Evolutionary conservation across 2,888 invertebrate genomes (phyloP).

Genomic region (Urechis unicinctus): DNA sequence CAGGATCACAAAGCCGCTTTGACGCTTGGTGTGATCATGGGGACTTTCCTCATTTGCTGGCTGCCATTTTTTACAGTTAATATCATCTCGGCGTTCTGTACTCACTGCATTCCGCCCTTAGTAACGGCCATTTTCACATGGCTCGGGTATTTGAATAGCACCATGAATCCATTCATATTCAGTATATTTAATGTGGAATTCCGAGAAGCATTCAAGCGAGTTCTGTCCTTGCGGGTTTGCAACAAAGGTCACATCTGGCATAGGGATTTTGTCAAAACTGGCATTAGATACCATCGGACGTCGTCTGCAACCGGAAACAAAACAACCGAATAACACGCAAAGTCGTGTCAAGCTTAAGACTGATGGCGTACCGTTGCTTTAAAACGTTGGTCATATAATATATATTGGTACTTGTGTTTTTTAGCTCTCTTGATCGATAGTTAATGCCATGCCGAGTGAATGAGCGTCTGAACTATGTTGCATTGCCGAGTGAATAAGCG

Average conservation of each 20-base stretch:
- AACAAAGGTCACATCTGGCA: background rate
- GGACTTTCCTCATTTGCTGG: conserved; percentile 97
- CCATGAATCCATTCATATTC: conserved; percentile 93
- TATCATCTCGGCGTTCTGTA: conserved; percentile 91
- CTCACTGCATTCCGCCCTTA: conserved; percentile 84
- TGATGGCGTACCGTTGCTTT: too few relatives aligned
- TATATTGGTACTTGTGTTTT: too few relatives aligned
- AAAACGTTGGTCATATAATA: too few relatives aligned
- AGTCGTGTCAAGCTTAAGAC: too few relatives aligned
- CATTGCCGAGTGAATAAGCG: too few relatives aligned
- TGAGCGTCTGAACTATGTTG: too few relatives aligned
- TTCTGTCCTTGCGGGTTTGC: conserved; percentile 57
- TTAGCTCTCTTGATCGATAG: too few relatives aligned
- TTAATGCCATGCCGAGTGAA: too few relatives aligned
- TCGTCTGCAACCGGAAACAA: background rate
- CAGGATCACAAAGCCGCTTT: conserved; percentile 97
- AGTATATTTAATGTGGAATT: conserved; percentile 99
- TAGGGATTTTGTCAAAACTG: background rate
- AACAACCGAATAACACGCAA: background rate
- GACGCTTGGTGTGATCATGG: conserved; percentile 97
- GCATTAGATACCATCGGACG: background rate
- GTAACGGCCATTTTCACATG: conserved; percentile 82
- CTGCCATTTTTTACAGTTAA: conserved; percentile 98
- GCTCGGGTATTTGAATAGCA: conserved; percentile 97
- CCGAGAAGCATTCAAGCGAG: conserved; percentile 81